Evolutionary conservation across 2,888 invertebrate species (phyloP).

Genomic region (Thymelicus acteon): DNA sequence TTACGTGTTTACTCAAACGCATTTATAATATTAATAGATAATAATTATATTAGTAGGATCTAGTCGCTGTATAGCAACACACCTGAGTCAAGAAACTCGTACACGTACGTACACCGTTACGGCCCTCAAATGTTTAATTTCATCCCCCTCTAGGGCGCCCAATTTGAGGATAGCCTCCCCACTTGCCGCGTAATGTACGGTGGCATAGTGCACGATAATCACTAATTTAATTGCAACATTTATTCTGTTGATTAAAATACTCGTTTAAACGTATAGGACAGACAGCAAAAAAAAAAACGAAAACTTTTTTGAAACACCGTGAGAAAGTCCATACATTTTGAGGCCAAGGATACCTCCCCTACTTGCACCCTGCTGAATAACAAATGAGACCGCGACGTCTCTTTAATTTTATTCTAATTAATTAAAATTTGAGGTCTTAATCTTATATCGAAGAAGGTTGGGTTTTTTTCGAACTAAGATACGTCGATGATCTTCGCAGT

Average conservation of each 20-base stretch:
- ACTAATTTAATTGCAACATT: conserved; percentile 82
- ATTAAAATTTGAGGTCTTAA: too few species aligned
- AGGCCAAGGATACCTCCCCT: too few species aligned
- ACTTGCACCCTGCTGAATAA: too few species aligned
- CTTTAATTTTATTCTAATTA: too few species aligned
- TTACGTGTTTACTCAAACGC: background rate
- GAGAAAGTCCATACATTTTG: too few species aligned
- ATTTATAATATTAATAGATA: too few species aligned
- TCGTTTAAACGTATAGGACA: conserved; percentile 54
- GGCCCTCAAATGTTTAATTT: conserved; percentile 82
- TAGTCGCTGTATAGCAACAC: conserved; percentile 7
- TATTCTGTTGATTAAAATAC: conserved; percentile 83
- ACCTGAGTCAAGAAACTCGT: conserved; percentile 57
- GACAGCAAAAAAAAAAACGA: conserved; percentile 52
- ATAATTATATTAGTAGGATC: conserved; percentile 6
- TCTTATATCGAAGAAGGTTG: too few species aligned
- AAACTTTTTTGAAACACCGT: background rate
- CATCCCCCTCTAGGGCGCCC: conserved; percentile 57
- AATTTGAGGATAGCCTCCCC: conserved; percentile 52
- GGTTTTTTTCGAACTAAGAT: too few species aligned
- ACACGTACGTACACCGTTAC: conserved; percentile 75
- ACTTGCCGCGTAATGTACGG: conserved; percentile 78
- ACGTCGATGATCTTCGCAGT: too few species aligned
- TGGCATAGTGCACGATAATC: conserved; percentile 80
- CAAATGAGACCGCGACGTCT: too few species aligned